Base-by-base conservation (phyloP, 1,140 invertebrate genomes). In the Odontomachus brunneus region DNA sequence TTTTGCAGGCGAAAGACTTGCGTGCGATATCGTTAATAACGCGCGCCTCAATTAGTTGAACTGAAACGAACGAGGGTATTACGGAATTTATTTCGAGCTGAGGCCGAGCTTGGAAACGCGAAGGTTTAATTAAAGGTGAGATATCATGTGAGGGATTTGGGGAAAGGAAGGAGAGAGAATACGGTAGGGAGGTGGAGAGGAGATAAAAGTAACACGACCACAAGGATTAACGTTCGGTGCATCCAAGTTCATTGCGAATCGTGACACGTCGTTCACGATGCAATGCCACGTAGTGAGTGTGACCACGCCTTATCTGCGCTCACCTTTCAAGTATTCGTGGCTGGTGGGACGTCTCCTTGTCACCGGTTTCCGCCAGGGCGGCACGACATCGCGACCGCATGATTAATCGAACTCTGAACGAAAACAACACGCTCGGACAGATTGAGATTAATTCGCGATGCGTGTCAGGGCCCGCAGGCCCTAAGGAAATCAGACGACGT, bases 291-390 rank as follows among this genome's bases (percentile, higher is more conserved):
- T 69, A 82, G 71, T 72, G 22, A 80, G 71, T 66, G 38, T 63
- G 55, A 76, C 87, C 87, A 88, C 86, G 82, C 86, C 87, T 84
- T 71, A 78, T 65, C 62, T 74, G 26, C 83, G 26, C 78, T 81
- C 38, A 81, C 66, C 74, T 85, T 85, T 7, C 57, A 55, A 65
- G 62, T 85, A 72, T 78, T 57, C 49, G 65, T 49, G 53, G 24
- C 63, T 24, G 19, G 14, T 62, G n/a, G 33, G 63, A 71, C 44
- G 22, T 49, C 55, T 67, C 82, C 78, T 78, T 51, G 57, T 65
- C 53, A n/a, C 57, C 63, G 38, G 65, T 72, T 88, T 88, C 78
- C 86, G 86, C 49, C 44, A 57, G 73, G 44, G 14, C n/a, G 67
- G 33, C 38, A 55, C 38, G 48, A 57, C 62, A 67, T 44, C 49